These are phyloP conservation scores for Psittacula echo DNA, from an alignment of 2,797 vertebrate species.

Conservation along the genomic window DNA sequence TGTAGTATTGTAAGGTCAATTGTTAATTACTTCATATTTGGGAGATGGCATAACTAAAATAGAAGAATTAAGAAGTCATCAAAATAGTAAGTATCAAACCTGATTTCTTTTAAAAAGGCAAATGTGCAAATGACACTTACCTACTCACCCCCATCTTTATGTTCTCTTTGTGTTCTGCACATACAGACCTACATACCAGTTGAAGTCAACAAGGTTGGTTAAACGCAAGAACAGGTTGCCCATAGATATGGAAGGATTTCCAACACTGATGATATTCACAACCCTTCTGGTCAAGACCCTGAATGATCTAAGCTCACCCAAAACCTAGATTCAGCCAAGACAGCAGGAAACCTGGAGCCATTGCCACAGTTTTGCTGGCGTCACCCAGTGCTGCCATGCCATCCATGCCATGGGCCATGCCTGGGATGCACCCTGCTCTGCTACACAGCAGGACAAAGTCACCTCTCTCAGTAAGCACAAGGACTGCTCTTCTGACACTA, in stretches of 20 bases:
- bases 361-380: not conserved
- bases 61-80: not conserved
- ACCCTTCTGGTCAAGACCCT: not conserved
- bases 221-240: not conserved
- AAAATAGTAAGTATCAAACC: not conserved
- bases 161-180: not conserved
- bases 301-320: not conserved
- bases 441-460: too few species aligned
- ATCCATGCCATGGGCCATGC: not conserved
- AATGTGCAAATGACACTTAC: fast-evolving
- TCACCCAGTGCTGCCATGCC: not conserved
- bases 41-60: not conserved
- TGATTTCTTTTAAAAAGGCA: not conserved
- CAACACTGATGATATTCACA: not conserved
- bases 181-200: not conserved
- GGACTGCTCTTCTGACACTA: not conserved
- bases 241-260: not conserved
- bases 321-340: not conserved
- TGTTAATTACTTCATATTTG: not conserved
- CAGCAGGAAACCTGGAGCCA: not conserved
- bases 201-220: not conserved
- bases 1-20: not conserved
- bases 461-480: not conserved
- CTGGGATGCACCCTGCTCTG: not conserved
- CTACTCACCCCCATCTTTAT: fast-evolving